Conservation (phyloP, 2,888 invertebrate species). For the Ischnura elegans region DNA sequence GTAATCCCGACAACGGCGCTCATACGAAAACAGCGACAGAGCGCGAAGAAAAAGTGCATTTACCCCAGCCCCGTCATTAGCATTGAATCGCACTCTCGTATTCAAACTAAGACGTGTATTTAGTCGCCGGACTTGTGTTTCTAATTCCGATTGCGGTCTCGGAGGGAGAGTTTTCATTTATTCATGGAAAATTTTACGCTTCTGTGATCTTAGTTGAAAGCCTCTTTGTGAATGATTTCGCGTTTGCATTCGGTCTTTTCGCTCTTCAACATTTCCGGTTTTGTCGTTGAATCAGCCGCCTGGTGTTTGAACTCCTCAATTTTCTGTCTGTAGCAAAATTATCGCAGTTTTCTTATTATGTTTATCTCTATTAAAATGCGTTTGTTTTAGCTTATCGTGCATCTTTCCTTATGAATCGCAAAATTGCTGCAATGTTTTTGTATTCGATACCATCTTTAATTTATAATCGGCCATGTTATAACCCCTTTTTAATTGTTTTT, state of each 20-base stretch:
- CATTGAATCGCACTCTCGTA: conserved; percentile 7
- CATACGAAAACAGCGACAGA: conserved; percentile 2
- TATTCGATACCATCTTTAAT: too few species aligned
- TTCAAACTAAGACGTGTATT: conserved; percentile 20
- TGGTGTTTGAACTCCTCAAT: background rate
- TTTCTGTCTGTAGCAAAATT: too few species aligned
- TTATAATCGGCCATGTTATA: too few species aligned
- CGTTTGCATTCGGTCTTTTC: background rate
- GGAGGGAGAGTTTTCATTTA: background rate
- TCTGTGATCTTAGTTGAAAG: background rate
- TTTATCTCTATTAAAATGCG: too few species aligned
- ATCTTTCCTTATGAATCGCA: too few species aligned
- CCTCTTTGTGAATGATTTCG: background rate
- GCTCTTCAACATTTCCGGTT: background rate
- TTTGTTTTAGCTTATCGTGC: too few species aligned
- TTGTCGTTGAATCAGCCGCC: background rate
- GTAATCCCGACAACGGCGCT: conserved; percentile 3
- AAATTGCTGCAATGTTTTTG: too few species aligned
- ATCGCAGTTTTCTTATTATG: too few species aligned
- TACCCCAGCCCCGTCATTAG: background rate
- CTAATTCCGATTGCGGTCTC: background rate
- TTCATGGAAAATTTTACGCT: conserved; percentile 13
- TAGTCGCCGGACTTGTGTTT: conserved; percentile 6
- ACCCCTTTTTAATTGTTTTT: too few species aligned
- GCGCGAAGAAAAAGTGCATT: background rate